A percentile compares a stretch with the other conserved stretches of the same genome.
phyloP scores from a whole-genome alignment of 2,797 vertebrate genomes.

The Crocodylus rhombifer region DNA sequence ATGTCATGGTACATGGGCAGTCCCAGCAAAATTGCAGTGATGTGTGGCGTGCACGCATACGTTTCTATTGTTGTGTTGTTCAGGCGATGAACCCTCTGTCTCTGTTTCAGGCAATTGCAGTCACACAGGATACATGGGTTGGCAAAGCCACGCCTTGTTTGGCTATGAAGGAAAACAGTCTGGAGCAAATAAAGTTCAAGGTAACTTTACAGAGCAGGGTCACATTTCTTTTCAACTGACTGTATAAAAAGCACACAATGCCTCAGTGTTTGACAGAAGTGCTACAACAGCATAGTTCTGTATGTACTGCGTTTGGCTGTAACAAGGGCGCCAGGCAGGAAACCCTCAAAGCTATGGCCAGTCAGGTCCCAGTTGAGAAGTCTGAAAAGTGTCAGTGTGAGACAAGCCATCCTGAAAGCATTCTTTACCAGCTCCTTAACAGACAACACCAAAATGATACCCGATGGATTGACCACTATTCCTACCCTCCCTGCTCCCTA shows the following conservation, averaged over 20 bases:
- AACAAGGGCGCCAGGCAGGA: neutral
- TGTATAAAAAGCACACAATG: constrained; percentile 24
- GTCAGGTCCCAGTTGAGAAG: neutral
- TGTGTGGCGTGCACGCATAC: neutral
- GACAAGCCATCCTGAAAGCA: constrained; percentile 11
- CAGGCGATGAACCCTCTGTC: neutral
- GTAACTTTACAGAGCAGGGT: constrained; percentile 27
- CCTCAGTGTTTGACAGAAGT: constrained; percentile 1
- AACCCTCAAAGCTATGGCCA: constrained; percentile 26
- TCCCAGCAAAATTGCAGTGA: constrained; percentile 4
- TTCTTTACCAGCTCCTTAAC: constrained; percentile 57
- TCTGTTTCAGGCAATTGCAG: constrained; percentile 22
- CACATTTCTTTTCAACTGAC: neutral
- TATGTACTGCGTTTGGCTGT: rapidly evolving
- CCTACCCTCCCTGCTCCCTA: neutral
- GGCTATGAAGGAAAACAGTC: constrained; percentile 21
- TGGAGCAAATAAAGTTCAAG: constrained; percentile 67
- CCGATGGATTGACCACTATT: neutral
- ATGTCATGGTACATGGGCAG: neutral
- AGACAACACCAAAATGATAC: neutral
- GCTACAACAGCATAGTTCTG: neutral
- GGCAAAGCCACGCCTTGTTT: neutral
- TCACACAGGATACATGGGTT: neutral
- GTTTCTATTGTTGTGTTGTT: neutral
- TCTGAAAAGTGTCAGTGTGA: neutral